These are phyloP conservation scores for Tinamus major DNA, from an alignment of 2,797 vertebrate species.

Conservation along the genomic window DNA sequence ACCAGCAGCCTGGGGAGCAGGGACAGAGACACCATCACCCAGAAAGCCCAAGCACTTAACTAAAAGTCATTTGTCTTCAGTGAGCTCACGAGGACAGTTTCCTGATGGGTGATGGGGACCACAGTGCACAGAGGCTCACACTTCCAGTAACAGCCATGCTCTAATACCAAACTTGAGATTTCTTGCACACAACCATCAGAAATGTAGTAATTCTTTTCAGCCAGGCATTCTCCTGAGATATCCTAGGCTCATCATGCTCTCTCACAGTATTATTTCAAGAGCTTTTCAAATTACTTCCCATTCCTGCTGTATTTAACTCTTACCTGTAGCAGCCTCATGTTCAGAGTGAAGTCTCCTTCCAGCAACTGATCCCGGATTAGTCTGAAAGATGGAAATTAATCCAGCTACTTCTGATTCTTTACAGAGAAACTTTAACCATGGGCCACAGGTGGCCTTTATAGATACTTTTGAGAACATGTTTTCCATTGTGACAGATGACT, in stretches of 20 bases:
- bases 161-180: not conserved
- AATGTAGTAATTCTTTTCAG: not conserved
- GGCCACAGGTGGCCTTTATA: not conserved
- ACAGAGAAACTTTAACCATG: not conserved
- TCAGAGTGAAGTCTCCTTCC: slow-evolving; percentile 94
- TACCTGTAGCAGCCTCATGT: slow-evolving; percentile 98
- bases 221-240: not conserved
- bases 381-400: slow-evolving; percentile 75
- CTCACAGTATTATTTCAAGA: not conserved
- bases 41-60: not conserved
- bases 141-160: not conserved
- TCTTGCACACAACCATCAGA: not conserved
- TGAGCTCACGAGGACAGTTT: not conserved
- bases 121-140: not conserved
- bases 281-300: not conserved
- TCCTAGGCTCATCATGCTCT: not conserved
- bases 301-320: not conserved
- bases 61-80: not conserved
- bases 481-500: not conserved
- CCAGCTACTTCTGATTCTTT: not conserved
- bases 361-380: slow-evolving; percentile 93
- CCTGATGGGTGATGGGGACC: not conserved
- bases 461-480: not conserved
- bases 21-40: not conserved
- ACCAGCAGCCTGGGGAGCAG: not conserved